Evolutionary conservation across 2,113 vertebrate species (phyloP).

Genomic region (Papio anubis): DNA sequence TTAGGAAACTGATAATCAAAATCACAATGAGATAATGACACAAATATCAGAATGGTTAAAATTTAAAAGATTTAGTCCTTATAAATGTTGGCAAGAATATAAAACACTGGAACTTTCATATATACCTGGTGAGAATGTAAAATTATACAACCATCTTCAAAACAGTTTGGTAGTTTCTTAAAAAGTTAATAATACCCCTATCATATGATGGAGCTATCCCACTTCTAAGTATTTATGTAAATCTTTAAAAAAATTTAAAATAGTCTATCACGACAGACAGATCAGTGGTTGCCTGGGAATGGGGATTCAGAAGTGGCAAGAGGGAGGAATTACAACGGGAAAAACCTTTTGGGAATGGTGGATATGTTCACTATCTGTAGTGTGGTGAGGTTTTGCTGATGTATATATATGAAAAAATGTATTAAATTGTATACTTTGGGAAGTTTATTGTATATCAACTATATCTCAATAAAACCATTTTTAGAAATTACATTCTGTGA

Average conservation of each 20-base stretch:
- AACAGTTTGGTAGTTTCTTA: not conserved
- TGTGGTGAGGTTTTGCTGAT: not conserved
- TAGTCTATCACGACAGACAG: not conserved
- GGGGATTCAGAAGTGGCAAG: not conserved
- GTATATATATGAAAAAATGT: not conserved
- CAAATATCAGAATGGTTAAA: not conserved
- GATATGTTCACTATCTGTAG: not conserved
- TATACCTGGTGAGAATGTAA: not conserved
- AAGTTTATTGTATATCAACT: not conserved
- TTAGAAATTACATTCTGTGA: not conserved
- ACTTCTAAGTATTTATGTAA: not conserved
- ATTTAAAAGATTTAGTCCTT: not conserved
- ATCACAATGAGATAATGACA: not conserved
- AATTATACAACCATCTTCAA: not conserved
- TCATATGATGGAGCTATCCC: not conserved
- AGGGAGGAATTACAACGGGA: not conserved
- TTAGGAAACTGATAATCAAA: not conserved
- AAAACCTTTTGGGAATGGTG: not conserved
- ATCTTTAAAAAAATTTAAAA: not conserved
- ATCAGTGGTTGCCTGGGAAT: not conserved
- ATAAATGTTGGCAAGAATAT: too few relatives aligned
- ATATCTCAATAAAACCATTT: not conserved
- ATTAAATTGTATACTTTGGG: not conserved
- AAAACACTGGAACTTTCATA: not conserved
- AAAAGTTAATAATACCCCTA: not conserved